Conservation (phyloP, 1,140 invertebrate genomes). For the Mamestra configurata region DNA sequence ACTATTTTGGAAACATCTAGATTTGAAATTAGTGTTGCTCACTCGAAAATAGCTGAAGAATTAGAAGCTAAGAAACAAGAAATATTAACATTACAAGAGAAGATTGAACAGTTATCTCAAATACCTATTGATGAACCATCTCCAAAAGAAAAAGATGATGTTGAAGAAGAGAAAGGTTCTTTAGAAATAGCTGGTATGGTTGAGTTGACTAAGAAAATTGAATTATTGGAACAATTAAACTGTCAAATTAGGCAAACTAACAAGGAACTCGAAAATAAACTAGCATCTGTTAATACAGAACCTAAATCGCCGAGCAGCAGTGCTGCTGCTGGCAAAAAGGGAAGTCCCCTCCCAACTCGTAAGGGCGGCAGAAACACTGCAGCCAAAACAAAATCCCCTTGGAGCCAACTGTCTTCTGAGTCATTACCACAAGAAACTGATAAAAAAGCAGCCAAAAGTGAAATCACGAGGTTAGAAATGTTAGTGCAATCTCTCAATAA, state of each 20-base stretch:
- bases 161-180: slow-evolving; percentile 83
- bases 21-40: slow-evolving; percentile 89
- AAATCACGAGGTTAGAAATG: slow-evolving; percentile 74
- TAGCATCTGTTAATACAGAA: slow-evolving; percentile 73
- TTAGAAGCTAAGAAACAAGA: slow-evolving; percentile 84
- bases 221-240: slow-evolving; percentile 87
- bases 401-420: slow-evolving; percentile 80
- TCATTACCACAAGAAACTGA: slow-evolving; percentile 73
- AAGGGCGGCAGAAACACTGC: slow-evolving; percentile 78
- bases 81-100: slow-evolving; percentile 77
- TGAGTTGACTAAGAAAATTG: slow-evolving; percentile 84
- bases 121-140: slow-evolving; percentile 56
- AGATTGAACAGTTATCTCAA: slow-evolving; percentile 71
- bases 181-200: slow-evolving; percentile 85
- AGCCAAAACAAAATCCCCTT: slow-evolving; percentile 79
- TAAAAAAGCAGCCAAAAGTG: slow-evolving; percentile 74
- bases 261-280: slow-evolving; percentile 88
- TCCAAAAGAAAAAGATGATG: slow-evolving; percentile 67
- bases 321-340: slow-evolving; percentile 72
- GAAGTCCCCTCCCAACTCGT: slow-evolving; percentile 72
- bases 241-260: slow-evolving; percentile 87
- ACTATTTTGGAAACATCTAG: slow-evolving; percentile 87
- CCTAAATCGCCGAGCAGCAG: slow-evolving; percentile 61
- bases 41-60: slow-evolving; percentile 89
- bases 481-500: slow-evolving; percentile 84